Base-by-base conservation (phyloP, 2,888 invertebrate genomes). In the Perizoma flavofasciatum region DNA sequence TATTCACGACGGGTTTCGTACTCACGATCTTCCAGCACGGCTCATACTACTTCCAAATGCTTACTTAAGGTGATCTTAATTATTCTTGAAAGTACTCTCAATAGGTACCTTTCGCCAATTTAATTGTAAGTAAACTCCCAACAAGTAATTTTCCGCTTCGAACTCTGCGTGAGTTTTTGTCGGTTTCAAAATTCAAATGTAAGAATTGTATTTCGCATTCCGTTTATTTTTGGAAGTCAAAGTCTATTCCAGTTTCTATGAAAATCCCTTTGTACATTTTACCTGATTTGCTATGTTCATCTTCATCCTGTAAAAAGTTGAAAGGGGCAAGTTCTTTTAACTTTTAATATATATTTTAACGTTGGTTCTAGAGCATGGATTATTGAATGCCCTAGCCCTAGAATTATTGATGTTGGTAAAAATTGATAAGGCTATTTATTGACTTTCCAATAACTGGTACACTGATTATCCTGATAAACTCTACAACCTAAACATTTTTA, bases 61-160 rank as follows among this genome's bases (percentile, higher is more conserved):
- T 22, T 44, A 8, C 22, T 11, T 22, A 39, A 49, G 22, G 7
- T 55, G 11, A 32, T 55, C 22, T 8, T 37, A 34, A 45, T 48
- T 35, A 44, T 37, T 34, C 43, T 22, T 7, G 8, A 54, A 46
- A 22, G 6, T 11, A 8, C 44, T 51, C 33, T 34, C 51, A 48
- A 60, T 60, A 62, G 53, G n/a, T n/a, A n/a, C n/a, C 62, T 64
- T 56, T 44, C 44, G 48, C 32, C 55, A 60, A 60, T 62, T 62
- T 59, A 60, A 64, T 60, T 60, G 55, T 50, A 37, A 41, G 55
- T 35, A 51, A 63, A 66, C 61, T 62, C 66, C 53, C 49, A 57
- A 59, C 63, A 64, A 67, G 62, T 67, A 67, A 67, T 62, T 67
- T 67, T 62, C 61, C 62, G 64, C 62, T 58, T 52, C 55, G 49